These are phyloP conservation scores for Aurelia sp. DNA, from an alignment of 30 jellyfish, hydroid and myxozoan genomes.

Conservation along the genomic window DNA sequence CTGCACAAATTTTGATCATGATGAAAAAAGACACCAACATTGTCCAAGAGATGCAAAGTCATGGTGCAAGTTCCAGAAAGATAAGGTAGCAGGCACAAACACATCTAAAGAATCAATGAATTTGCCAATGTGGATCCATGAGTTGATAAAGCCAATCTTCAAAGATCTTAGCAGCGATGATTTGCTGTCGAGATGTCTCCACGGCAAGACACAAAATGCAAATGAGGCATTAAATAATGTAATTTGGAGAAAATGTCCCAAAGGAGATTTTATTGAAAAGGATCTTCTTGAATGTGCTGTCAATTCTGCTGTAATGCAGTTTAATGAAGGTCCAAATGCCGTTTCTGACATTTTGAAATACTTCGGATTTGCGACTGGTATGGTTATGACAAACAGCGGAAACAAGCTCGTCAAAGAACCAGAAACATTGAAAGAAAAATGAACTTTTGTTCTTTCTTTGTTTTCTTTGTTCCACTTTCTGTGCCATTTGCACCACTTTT, in stretches of 20 bases:
- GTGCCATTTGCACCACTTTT: too few relatives aligned
- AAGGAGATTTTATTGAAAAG: too few relatives aligned
- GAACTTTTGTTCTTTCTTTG: too few relatives aligned
- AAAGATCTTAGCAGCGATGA: background rate
- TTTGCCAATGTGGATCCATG: background rate
- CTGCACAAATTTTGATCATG: too few relatives aligned
- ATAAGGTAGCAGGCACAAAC: background rate
- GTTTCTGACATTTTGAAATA: background rate
- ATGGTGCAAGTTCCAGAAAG: background rate
- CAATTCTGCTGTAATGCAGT: background rate
- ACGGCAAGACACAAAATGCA: background rate
- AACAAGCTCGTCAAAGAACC: background rate
- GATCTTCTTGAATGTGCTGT: background rate
- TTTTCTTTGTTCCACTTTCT: too few relatives aligned
- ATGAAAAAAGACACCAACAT: constrained; percentile 32
- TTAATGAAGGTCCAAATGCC: background rate
- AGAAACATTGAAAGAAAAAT: background rate
- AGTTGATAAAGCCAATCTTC: background rate
- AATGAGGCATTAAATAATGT: background rate
- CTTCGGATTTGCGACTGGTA: constrained; percentile 3
- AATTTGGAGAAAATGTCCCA: constrained; percentile 9
- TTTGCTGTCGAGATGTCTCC: background rate
- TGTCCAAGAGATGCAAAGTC: constrained; percentile 33
- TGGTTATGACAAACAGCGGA: background rate
- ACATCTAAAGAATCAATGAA: background rate